Base-by-base conservation (phyloP, 2,113 vertebrate genomes). In the Rhinolophus sinicus region DNA sequence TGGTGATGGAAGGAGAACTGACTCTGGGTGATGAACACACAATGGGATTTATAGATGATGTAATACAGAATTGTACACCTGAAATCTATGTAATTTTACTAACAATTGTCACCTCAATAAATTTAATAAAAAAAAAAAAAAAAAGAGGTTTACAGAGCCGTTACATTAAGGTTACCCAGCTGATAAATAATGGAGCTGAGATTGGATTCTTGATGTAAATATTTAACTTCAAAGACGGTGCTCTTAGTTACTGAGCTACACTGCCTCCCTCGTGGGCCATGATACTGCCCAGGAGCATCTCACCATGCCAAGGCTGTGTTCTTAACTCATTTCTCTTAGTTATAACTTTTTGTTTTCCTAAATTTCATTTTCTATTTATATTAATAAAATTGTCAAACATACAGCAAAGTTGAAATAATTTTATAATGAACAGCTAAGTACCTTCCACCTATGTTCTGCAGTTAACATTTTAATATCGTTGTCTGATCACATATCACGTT, bases 321-420 rank as follows among this genome's bases (percentile, higher is more conserved):
- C 10, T 58, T 83, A 62, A 92, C 28, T 52, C 21, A 16, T 77
- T 92, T 85, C 88, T 93, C 38, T 4, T 38, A 47, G 26, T 28
- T 65, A 40, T 3, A 18, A 44, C 22, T 78, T 93, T 73, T 62
- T 26, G 6, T 40, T 73, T 47, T 75, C 52, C 76, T 64, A 64
- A 93, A 81, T 65, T 76, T 60, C 64, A 35, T 78, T 91, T 83
- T 82, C 26, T 6, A 50, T 50, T 12, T 24, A 30, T 87, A 84
- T 77, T 84, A 82, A 76, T 21, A 91, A 76, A 24, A 80, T 11
- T 70, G 82, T 38, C 58, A 86, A 94, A 78, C 19, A 88, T 62
- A 67, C 5, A 67, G 16, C 50, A 54, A 67, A 54, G 1, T 35
- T 77, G 33, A 94, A 87, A 73, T 65, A 38, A 28, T 64, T 82